Percentiles rank a stretch among this genome's conserved stretches.
Conservation (phyloP, 2,888 invertebrate species). For the Gryllus longicercus region DNA sequence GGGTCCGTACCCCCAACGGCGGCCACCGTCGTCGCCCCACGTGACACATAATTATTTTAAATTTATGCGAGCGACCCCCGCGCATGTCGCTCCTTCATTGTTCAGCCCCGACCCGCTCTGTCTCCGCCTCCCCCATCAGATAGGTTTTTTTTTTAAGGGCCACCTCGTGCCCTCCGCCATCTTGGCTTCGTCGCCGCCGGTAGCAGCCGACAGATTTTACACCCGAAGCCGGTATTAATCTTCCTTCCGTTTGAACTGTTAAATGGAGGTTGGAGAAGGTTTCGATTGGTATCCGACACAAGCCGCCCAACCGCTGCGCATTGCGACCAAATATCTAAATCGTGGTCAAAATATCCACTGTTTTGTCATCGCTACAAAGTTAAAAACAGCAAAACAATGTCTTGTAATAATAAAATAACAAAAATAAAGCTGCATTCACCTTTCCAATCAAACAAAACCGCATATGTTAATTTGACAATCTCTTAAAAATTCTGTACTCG, state of each 20-base stretch:
- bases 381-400: too few species aligned
- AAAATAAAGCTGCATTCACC: too few species aligned
- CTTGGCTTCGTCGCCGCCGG: background rate
- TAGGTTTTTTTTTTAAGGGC: background rate
- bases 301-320: too few species aligned
- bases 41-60: slow-evolving; percentile 17
- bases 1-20: background rate
- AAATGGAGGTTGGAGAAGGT: background rate
- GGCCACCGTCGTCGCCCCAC: background rate
- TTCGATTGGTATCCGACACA: background rate
- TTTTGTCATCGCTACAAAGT: too few species aligned
- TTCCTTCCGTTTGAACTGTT: background rate
- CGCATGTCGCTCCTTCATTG: background rate
- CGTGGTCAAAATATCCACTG: too few species aligned
- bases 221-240: slow-evolving; percentile 4
- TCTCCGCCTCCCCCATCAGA: background rate
- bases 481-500: too few species aligned
- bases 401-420: too few species aligned
- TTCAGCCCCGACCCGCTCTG: background rate
- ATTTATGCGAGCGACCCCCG: background rate
- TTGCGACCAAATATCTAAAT: too few species aligned
- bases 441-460: too few species aligned
- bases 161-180: background rate
- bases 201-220: background rate
- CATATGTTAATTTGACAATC: too few species aligned